Evolutionary conservation across 2,113 vertebrate species (phyloP).

Genomic region (Onychorhynchus coronatus): DNA sequence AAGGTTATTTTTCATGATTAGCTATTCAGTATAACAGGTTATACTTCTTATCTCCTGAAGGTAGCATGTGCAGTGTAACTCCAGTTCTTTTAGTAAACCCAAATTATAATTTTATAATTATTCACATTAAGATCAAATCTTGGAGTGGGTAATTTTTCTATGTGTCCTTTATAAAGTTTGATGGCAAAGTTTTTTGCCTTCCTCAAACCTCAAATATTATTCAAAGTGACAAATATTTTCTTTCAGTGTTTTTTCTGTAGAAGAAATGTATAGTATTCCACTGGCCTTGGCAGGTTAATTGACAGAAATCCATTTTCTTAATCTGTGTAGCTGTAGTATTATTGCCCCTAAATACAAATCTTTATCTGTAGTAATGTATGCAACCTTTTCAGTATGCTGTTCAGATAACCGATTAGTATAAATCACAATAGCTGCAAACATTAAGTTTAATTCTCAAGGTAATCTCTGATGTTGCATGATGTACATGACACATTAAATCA

Average conservation of each 20-base stretch:
- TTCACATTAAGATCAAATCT: background rate
- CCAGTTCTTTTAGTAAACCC: background rate
- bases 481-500: background rate
- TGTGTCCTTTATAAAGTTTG: background rate
- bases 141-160: background rate
- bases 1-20: background rate
- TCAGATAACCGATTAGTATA: background rate
- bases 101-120: conserved; percentile 1
- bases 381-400: background rate
- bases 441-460: background rate
- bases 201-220: background rate
- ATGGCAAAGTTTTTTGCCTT: background rate
- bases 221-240: background rate
- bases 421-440: background rate
- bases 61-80: background rate
- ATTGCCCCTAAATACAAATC: background rate
- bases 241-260: background rate
- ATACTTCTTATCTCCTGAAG: background rate
- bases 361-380: background rate
- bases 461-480: background rate
- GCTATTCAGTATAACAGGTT: background rate
- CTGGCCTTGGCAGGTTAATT: background rate
- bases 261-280: background rate
- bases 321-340: background rate
- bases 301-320: background rate